Percentiles rank a stretch among this genome's conserved stretches.
These are phyloP conservation scores for Teleogryllus oceanicus DNA, from an alignment of 2,888 invertebrate species.

Conservation along the genomic window DNA sequence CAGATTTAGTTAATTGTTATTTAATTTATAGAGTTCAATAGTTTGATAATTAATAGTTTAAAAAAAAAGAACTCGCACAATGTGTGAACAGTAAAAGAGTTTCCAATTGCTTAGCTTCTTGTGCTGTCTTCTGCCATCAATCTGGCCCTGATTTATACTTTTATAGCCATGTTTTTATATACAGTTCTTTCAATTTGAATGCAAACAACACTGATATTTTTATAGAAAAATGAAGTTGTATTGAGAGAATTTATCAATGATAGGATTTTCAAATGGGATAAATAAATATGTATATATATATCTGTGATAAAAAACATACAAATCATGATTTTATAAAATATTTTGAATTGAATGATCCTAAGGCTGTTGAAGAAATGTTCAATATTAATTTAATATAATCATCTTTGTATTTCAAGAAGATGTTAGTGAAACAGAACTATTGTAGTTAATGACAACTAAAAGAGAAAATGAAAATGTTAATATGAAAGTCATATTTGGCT, in stretches of 20 bases:
- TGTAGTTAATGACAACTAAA: too few species aligned
- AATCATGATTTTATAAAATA: background rate
- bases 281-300: background rate
- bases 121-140: background rate
- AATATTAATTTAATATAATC: background rate
- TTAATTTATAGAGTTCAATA: too few species aligned
- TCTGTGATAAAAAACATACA: conserved; percentile 3
- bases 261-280: conserved; percentile 5
- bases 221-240: background rate
- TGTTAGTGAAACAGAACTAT: too few species aligned
- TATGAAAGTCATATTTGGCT: too few species aligned
- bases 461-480: too few species aligned
- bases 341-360: background rate
- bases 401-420: background rate
- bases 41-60: too few species aligned
- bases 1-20: too few species aligned
- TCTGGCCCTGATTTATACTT: conserved; percentile 4
- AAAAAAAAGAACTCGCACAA: too few species aligned
- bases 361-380: conserved; percentile 4
- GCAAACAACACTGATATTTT: conserved; percentile 9
- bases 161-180: background rate
- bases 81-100: too few species aligned
- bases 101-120: too few species aligned
- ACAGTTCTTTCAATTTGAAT: background rate
- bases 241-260: background rate